Base-by-base conservation (phyloP, 2,797 vertebrate species). In the Chaetophractus vellerosus region DNA sequence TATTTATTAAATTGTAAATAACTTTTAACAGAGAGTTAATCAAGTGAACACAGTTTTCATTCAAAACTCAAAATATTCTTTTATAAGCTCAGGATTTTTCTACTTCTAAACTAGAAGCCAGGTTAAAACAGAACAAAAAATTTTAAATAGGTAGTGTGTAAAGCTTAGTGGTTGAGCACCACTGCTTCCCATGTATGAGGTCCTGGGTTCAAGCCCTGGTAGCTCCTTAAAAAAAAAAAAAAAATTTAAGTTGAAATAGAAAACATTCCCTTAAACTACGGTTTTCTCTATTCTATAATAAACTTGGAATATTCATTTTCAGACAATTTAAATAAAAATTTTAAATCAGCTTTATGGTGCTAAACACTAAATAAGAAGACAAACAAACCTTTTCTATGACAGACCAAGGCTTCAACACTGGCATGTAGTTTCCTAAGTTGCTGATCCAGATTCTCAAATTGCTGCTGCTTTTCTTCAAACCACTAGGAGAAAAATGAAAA, bases 401-500 rank as follows among this genome's bases (percentile, higher is more conserved):
- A 99, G 57, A 99, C 99, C 98, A 99, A 98, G 33, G 99, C 99
- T 98, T 99, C 99, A 11, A 99, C 99, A 55, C 99, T 99, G 91
- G 97, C 98, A 87, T 99, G 99, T 97, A 99, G 99, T 96, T 99
- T 99, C 97, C 99, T 98, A 98, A 99, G 99, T 97, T 99, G 99
- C 95, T 99, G 98, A 97, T 99, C 99, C 97, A 99, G 98, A 97
- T 99, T 99, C 98, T 99, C 99, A 99, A 99, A 99, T 93, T 99
- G 99, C 98, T 99, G 99, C 98, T 99, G 99, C 96, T 99, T 99
- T 99, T 99, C 99, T 98, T 99, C 99, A 97, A 99, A 99, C 99
- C 99, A 99, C 99, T 99, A 98, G 93, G 95, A 98, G 98, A 96
- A 96, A 98, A 97, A 98, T 94, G 97, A 98, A 97, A 97, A 98